Conservation (phyloP, 2,113 vertebrate species). For the Raja brachyura region DNA sequence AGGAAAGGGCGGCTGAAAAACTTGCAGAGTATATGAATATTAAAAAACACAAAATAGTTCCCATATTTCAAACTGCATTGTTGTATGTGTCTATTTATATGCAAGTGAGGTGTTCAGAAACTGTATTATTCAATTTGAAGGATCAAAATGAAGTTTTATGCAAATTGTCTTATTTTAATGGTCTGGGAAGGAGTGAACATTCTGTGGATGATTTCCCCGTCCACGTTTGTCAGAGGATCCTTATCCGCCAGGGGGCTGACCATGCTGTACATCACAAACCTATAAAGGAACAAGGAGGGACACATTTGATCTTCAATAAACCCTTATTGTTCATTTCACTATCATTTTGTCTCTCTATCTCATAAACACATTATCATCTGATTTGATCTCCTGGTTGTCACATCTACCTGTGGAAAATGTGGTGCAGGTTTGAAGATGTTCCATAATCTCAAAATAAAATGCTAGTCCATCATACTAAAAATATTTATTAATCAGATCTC, state of each 20-base stretch:
- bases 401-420: too few species aligned
- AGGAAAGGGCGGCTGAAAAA: not conserved
- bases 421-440: not conserved
- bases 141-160: slow-evolving; percentile 1
- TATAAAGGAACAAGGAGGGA: not conserved
- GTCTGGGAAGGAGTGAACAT: not conserved
- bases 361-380: not conserved
- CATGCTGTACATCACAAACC: not conserved
- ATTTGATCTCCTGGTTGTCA: not conserved
- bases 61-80: slow-evolving; percentile 5
- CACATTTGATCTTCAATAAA: not conserved
- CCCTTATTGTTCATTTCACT: not conserved
- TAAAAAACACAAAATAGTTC: not conserved
- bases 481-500: not conserved
- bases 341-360: not conserved
- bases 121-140: not conserved
- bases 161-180: not conserved
- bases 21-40: not conserved
- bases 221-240: not conserved
- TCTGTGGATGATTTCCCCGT: not conserved
- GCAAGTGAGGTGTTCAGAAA: not conserved
- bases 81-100: not conserved
- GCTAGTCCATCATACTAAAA: not conserved
- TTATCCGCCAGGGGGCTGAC: slow-evolving; percentile 30
- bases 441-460: not conserved